phyloP scores from a whole-genome alignment of 2,113 vertebrate genomes.

The Sapajus apella region DNA sequence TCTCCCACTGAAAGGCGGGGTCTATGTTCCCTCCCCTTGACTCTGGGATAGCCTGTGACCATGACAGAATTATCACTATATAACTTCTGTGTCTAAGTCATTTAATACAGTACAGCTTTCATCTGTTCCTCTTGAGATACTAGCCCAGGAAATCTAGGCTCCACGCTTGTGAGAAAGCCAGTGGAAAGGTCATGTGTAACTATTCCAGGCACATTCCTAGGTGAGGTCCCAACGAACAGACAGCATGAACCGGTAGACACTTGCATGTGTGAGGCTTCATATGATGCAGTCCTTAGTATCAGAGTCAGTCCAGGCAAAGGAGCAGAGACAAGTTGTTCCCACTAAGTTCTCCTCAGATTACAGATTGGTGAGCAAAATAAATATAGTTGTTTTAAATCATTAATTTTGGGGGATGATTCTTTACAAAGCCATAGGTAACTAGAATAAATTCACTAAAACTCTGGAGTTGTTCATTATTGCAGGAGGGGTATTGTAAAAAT shows the following conservation, averaged over 20 bases:
- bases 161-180: not conserved
- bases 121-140: not conserved
- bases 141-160: not conserved
- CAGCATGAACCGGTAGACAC: not conserved
- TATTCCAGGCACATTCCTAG: not conserved
- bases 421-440: not conserved
- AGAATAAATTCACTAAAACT: not conserved
- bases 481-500: not conserved
- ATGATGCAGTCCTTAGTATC: not conserved
- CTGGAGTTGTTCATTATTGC: not conserved
- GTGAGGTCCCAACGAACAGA: not conserved
- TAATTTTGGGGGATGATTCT: not conserved
- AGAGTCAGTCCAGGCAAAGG: not conserved
- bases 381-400: not conserved
- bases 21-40: not conserved
- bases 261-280: not conserved
- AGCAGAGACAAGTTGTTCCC: not conserved
- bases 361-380: not conserved
- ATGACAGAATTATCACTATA: not conserved
- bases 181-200: not conserved
- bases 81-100: slow-evolving; percentile 2
- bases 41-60: not conserved
- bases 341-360: not conserved
- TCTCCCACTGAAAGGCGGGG: not conserved
- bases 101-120: not conserved